A percentile compares a stretch with the other conserved stretches of the same genome.
Evolutionary conservation across 1,140 invertebrate genomes (phyloP).

Genomic region (Glossosoma conforme): DNA sequence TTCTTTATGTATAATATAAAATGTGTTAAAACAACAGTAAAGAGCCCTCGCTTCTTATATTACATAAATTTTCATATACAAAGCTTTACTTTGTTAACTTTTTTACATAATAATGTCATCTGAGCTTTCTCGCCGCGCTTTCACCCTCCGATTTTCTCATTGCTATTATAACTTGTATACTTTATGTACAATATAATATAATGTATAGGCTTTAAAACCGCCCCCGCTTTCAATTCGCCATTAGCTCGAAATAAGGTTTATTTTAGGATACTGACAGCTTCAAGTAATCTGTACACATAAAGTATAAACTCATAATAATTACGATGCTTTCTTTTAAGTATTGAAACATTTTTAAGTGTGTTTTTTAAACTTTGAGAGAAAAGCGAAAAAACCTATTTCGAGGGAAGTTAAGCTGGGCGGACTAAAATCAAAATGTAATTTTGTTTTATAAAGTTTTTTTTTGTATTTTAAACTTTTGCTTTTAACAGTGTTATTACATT

Average conservation of each 20-base stretch:
- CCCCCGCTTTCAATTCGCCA: conserved; percentile 29
- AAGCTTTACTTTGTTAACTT: conserved; percentile 32
- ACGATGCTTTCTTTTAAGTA: not conserved
- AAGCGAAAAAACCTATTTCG: too few relatives aligned
- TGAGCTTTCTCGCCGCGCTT: conserved; percentile 23
- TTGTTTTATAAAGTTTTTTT: not conserved
- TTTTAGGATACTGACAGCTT: conserved; percentile 14
- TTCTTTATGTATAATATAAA: conserved; percentile 32
- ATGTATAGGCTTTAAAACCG: conserved; percentile 24
- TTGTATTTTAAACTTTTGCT: too few relatives aligned
- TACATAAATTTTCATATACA: conserved; percentile 33
- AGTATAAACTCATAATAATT: conserved; percentile 13
- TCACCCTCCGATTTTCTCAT: conserved; percentile 31
- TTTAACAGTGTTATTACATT: too few relatives aligned
- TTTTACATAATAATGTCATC: conserved; percentile 33
- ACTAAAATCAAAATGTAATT: too few relatives aligned
- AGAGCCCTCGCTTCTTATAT: conserved; percentile 16
- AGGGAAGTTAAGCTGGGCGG: too few relatives aligned
- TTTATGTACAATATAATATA: too few relatives aligned
- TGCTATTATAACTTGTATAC: conserved; percentile 32
- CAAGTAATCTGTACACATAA: conserved; percentile 25
- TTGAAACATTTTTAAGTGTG: conserved; percentile 6
- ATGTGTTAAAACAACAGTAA: conserved; percentile 28
- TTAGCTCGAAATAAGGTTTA: conserved; percentile 26
- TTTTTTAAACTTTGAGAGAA: not conserved